Percentiles rank a stretch among this genome's conserved stretches.
Evolutionary conservation across 2,797 vertebrate species (phyloP).

Genomic region (Enteromius fasciolatus): DNA sequence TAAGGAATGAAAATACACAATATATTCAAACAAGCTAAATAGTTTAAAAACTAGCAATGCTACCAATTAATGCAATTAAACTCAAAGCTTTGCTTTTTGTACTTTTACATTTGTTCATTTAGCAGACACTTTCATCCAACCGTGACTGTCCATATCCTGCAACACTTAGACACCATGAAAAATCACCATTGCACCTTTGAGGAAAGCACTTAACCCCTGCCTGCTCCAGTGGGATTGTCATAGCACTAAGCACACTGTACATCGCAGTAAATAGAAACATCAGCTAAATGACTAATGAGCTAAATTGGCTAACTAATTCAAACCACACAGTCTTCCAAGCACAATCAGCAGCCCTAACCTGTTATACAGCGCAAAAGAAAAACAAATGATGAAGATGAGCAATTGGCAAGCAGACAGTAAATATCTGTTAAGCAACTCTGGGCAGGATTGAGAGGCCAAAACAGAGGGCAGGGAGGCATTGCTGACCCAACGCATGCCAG

Average conservation of each 20-base stretch:
- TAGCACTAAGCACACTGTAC: constrained; percentile 8
- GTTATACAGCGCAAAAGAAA: neutral
- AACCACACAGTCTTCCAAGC: neutral
- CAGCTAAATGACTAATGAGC: constrained; percentile 34
- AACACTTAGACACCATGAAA: constrained; percentile 1
- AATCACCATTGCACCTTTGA: constrained; percentile 16
- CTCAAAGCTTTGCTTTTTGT: neutral
- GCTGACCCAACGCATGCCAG: constrained; percentile 41
- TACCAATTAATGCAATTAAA: neutral
- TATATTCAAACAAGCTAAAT: neutral
- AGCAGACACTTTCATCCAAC: neutral
- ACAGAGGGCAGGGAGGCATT: constrained; percentile 34
- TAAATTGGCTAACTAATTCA: constrained; percentile 11
- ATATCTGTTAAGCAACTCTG: constrained; percentile 38
- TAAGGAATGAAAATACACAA: neutral
- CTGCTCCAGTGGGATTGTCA: constrained; percentile 17
- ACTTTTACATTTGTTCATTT: neutral
- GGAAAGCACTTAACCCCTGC: constrained; percentile 34
- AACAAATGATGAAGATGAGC: constrained; percentile 20
- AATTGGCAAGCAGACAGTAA: constrained; percentile 21
- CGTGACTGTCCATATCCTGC: neutral
- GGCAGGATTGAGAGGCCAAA: constrained; percentile 37
- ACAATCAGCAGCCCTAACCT: neutral
- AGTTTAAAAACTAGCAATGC: neutral
- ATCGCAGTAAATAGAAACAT: neutral